phyloP scores from a whole-genome alignment of 23 tunicate species.

The Halocynthia roretzi region DNA sequence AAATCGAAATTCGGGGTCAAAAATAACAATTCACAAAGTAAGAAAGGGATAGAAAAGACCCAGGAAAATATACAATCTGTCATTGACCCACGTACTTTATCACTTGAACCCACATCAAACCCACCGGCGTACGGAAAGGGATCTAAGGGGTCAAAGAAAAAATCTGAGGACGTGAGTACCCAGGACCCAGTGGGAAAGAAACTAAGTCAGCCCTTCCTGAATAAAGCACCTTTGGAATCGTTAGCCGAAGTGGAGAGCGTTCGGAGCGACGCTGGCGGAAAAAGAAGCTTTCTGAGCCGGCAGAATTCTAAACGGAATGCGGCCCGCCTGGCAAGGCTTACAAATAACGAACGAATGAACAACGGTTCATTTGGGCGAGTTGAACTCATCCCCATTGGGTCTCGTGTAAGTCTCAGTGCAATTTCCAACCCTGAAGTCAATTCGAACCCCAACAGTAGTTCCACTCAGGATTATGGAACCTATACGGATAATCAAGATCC shows the following conservation, averaged over 20 bases:
- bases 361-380: neutral
- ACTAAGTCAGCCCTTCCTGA: slow-evolving; percentile 64
- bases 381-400: neutral
- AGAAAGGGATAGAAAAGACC: neutral
- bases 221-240: neutral
- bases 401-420: neutral
- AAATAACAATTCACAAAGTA: neutral
- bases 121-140: slow-evolving; percentile 25
- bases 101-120: slow-evolving; percentile 57
- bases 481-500: too few species aligned
- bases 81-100: slow-evolving; percentile 69
- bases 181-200: slow-evolving; percentile 60
- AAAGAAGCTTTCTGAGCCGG: neutral
- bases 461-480: too few species aligned
- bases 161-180: slow-evolving; percentile 26
- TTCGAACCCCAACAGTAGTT: too few species aligned
- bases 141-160: slow-evolving; percentile 20
- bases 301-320: neutral
- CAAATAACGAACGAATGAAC: neutral
- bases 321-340: neutral
- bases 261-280: neutral
- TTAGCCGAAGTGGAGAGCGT: neutral
- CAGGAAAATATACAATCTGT: slow-evolving; percentile 9
- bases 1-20: slow-evolving; percentile 51
- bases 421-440: too few species aligned